Base-by-base conservation (phyloP, 2,797 vertebrate genomes). In the Acanthurus leucopareius region DNA sequence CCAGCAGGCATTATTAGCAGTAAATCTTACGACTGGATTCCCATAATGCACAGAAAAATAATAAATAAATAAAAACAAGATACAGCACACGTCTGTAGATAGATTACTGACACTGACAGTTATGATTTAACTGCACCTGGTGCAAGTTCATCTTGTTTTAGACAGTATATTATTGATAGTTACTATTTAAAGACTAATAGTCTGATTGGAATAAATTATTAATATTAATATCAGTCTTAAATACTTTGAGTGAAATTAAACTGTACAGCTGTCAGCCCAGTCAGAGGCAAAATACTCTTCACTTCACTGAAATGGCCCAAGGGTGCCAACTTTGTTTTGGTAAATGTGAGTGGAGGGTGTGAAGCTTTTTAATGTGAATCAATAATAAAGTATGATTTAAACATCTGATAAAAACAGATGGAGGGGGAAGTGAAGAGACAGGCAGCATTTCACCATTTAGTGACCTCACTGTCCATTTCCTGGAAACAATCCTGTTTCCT, bases 1-100 rank as follows among this genome's bases (percentile, higher is more conserved):
- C 86, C 88, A 85, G 83, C 69, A 83, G 88, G 86, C 81, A 72
- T 89, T 87, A 89, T 86, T 91, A 91, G 76, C 16, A 71, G 78
- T 16, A 69, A 80, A 82, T 64, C 75, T 67, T 73, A 84, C 85
- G 77, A 78, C 74, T 77, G 54, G 38, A 82, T 79, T 84, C 72
- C 77, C 79, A 82, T 71, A 83, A 87, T 54, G 38, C 59, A 73
- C 54, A 57, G 17, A 44, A 59, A 58, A 75, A 71, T 47, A 42
- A 42, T 42, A 42, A 42, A 42, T 42, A 52, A 28, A 44, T 17
- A 68, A 59, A 58, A 64, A 62, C 16, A 25, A 75, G 78, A 77
- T 73, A 72, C 86, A 83, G 54, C 70, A 75, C 70, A 51, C 66
- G 62, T 77, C 63, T 69, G 70, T 17, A 85, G 70, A 79, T 80